These are phyloP conservation scores for Rafetus swinhoei DNA, from an alignment of 2,113 vertebrate genomes.

Conservation along the genomic window DNA sequence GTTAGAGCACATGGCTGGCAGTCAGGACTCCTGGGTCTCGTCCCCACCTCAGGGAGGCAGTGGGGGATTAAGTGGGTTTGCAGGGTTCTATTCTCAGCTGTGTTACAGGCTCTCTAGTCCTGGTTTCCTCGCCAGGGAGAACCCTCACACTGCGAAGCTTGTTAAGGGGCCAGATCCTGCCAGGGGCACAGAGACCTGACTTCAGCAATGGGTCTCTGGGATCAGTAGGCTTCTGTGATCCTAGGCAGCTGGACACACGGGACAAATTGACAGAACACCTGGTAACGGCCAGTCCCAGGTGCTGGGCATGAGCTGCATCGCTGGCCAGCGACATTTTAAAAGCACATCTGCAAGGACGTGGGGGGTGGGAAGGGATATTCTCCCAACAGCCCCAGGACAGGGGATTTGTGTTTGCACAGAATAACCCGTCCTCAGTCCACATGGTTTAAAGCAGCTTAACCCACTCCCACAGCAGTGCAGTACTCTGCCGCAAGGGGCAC, in stretches of 20 bases:
- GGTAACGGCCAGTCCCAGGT: no score
- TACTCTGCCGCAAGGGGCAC: not conserved
- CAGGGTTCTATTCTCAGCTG: not conserved
- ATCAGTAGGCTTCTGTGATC: not conserved
- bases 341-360: not conserved
- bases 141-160: not conserved
- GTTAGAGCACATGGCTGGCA: not conserved
- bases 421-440: not conserved
- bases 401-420: not conserved
- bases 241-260: no score
- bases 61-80: no score
- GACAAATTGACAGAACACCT: not conserved
- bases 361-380: not conserved
- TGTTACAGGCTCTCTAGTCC: not conserved
- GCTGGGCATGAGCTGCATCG: no score
- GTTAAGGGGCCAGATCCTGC: not conserved
- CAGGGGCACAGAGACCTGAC: not conserved
- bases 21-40: not conserved
- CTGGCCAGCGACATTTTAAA: not conserved
- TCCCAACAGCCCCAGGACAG: not conserved
- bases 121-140: not conserved
- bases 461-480: not conserved
- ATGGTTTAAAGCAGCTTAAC: not conserved
- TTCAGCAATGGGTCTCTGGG: not conserved
- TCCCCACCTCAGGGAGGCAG: not conserved